phyloP scores from a whole-genome alignment of 2,797 vertebrate genomes.

The Malacoraja senta region DNA sequence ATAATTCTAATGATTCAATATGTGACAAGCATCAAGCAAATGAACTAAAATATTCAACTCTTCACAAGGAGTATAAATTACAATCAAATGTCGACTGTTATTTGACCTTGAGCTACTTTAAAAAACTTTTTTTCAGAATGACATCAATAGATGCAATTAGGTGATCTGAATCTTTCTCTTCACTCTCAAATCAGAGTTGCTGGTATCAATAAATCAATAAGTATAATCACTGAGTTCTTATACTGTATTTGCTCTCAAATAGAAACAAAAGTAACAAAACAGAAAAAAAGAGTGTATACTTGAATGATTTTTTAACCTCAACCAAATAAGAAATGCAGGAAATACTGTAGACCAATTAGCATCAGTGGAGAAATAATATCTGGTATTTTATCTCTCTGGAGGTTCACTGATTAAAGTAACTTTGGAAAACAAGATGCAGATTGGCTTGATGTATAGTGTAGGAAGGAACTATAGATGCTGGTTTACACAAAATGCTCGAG shows the following conservation, averaged over 20 bases:
- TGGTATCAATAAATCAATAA: conserved; percentile 1
- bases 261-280: too few species aligned
- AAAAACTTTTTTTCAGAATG: not conserved
- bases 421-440: too few species aligned
- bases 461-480: too few species aligned
- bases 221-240: not conserved
- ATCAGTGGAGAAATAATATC: too few species aligned
- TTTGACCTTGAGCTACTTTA: not conserved
- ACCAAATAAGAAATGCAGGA: not conserved
- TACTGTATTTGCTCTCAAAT: not conserved
- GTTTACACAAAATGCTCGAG: too few species aligned
- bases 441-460: too few species aligned
- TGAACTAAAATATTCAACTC: not conserved
- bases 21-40: not conserved
- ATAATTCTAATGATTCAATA: not conserved
- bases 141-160: too few species aligned
- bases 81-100: not conserved
- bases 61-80: not conserved
- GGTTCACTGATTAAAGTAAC: too few species aligned
- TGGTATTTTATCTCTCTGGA: too few species aligned
- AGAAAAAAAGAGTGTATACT: not conserved
- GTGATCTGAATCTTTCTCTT: not conserved
- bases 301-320: not conserved
- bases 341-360: too few species aligned
- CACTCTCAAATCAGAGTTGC: not conserved